Percentiles rank a stretch among this genome's conserved stretches.
Conservation (phyloP, 2,113 vertebrate species). For the Tachysurus vachellii region DNA sequence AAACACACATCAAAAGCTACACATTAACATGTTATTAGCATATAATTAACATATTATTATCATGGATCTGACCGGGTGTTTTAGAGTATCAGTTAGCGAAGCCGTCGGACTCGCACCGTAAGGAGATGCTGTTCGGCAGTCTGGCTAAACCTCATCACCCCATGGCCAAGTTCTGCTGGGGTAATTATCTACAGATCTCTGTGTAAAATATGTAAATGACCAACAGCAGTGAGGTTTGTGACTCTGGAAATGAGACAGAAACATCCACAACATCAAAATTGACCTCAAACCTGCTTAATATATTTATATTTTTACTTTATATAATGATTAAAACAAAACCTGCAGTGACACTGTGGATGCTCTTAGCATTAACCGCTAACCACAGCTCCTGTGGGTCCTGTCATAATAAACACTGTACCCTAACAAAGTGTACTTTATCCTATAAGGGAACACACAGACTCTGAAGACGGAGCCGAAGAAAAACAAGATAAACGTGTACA, state of each 20-base stretch:
- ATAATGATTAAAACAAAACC: too few species aligned
- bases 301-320: not conserved
- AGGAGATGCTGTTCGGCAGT: slow-evolving; percentile 94
- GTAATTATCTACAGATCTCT: slow-evolving; percentile 60
- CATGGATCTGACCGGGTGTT: not conserved
- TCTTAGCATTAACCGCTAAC: not conserved
- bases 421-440: not conserved
- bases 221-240: not conserved
- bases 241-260: not conserved
- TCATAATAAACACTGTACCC: too few species aligned
- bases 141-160: slow-evolving; percentile 90
- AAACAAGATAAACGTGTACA: slow-evolving; percentile 88
- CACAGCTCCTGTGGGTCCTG: not conserved
- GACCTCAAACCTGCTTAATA: not conserved
- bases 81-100: slow-evolving; percentile 89
- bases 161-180: slow-evolving; percentile 97
- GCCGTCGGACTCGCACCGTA: slow-evolving; percentile 91
- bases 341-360: not conserved
- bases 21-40: not conserved
- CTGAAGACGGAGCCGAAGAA: slow-evolving; percentile 86
- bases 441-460: slow-evolving; percentile 88
- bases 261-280: not conserved
- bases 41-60: not conserved
- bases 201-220: not conserved
- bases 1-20: not conserved